Percentiles rank a stretch among this genome's conserved stretches.
phyloP scores from a whole-genome alignment of 1,140 invertebrate species.

The Glossosoma conforme region DNA sequence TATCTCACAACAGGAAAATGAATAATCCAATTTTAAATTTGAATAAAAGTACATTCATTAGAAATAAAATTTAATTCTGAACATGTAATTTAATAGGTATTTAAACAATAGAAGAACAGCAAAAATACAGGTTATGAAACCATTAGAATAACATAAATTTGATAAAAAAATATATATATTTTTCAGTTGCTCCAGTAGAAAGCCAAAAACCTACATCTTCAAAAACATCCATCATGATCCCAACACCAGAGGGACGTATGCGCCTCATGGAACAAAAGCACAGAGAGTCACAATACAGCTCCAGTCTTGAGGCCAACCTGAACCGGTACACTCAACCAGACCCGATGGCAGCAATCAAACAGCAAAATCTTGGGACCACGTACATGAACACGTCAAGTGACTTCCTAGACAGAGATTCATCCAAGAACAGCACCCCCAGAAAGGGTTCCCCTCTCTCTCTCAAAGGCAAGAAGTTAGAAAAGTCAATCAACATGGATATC shows the following conservation, averaged over 20 bases:
- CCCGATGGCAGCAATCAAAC: not conserved
- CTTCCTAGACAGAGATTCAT: conserved; percentile 20
- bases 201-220: conserved; percentile 38
- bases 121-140: too few relatives aligned
- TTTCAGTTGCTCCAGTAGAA: conserved; percentile 37
- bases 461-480: conserved; percentile 15
- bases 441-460: conserved; percentile 19
- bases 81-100: too few relatives aligned
- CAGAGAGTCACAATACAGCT: conserved; percentile 46
- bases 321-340: conserved; percentile 28
- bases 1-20: too few relatives aligned
- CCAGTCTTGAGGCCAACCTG: conserved; percentile 58
- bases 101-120: too few relatives aligned
- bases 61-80: too few relatives aligned
- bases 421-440: conserved; percentile 24
- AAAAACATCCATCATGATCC: conserved; percentile 41
- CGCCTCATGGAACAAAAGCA: conserved; percentile 43
- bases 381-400: conserved; percentile 22
- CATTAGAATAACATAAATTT: too few relatives aligned
- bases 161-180: too few relatives aligned
- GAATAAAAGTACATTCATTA: too few relatives aligned
- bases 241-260: conserved; percentile 51
- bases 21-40: too few relatives aligned
- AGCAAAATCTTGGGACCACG: conserved; percentile 6
- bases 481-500: conserved; percentile 10